Evolutionary conservation across 2,113 vertebrate species (phyloP), one percentile per base, ranked within the genome.

Genomic region (Sapajus apella): DNA sequence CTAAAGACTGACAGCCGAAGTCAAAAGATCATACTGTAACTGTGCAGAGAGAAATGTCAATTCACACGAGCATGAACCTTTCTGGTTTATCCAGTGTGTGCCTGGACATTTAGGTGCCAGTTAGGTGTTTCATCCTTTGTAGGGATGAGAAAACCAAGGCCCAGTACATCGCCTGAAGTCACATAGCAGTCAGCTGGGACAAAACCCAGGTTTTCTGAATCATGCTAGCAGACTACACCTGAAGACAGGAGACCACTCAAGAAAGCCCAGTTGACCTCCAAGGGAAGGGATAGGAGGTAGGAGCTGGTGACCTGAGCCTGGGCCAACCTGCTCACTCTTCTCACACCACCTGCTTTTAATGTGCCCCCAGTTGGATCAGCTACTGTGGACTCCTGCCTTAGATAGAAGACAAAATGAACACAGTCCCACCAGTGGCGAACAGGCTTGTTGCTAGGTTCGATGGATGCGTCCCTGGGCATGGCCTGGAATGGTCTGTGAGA

Each of bases 391-490:
- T 76, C 16, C 83, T 14, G 30, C 81, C 30, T 40, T 70, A 61
- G 61, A 55, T 21, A 76, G 32, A 94, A 86, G 55, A 83, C 72
- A 84, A 97, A 97, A 73, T 35, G 18, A 30, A 72, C 55, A 73
- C 12, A 58, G 25, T 27, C 45, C 45, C n/a, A 56, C 64, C 91
- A 93, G 43, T 70, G 61, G 89, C 30, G 76, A 43, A 72, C 4
- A 18, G 90, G 76, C 73, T 93, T 93, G 5, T 76, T 94, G 79
- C 55, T 91, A 68, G 13, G 23, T 8, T 68, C 35, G 43, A 64
- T 90, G 30, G 30, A 55, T 37, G 21, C 70, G 43, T 68, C 68
- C 76, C 43, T 68, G 37, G 94, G 30, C n/a, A 43, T 55, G 37
- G 64, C 61, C 50, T 85, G 40, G 47, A 37, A 45, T 18, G 18